phyloP scores from a whole-genome alignment of 2,113 vertebrate species.

The Panthera leo region DNA sequence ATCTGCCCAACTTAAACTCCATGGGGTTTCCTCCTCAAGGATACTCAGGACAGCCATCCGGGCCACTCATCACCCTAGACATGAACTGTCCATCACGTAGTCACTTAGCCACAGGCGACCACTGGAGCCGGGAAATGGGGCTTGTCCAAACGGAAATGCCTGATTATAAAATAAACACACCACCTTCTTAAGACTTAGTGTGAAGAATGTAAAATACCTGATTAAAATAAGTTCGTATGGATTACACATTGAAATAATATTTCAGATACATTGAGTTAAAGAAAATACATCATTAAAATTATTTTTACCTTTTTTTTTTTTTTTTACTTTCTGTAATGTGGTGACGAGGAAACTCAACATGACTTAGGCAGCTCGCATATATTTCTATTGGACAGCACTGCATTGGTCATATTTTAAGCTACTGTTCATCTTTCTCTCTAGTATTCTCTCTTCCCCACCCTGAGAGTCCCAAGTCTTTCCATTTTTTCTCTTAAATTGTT shows the following conservation, averaged over 20 bases:
- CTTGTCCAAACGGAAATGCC: background rate
- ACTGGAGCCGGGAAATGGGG: fast-evolving
- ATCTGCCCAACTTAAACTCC: background rate
- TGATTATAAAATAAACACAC: background rate
- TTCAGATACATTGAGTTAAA: background rate
- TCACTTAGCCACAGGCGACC: background rate
- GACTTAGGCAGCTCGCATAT: background rate
- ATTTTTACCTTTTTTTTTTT: background rate
- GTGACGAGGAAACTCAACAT: background rate
- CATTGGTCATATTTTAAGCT: background rate
- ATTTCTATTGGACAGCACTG: background rate
- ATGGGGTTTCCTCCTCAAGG: background rate
- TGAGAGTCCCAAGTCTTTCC: background rate
- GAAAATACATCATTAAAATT: background rate
- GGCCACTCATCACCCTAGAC: background rate
- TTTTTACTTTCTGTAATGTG: background rate
- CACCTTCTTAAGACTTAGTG: background rate
- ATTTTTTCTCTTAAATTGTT: constrained; percentile 9
- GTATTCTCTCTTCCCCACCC: background rate
- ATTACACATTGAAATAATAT: background rate
- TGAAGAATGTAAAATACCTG: background rate
- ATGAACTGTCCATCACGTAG: fast-evolving
- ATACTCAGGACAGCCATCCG: background rate
- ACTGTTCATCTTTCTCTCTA: background rate
- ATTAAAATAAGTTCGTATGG: constrained; percentile 20